Percentiles rank a stretch among this genome's conserved stretches.
These are phyloP conservation scores for Chaetogeoica ovagalla DNA, from an alignment of 2,888 invertebrate species.

Conservation along the genomic window DNA sequence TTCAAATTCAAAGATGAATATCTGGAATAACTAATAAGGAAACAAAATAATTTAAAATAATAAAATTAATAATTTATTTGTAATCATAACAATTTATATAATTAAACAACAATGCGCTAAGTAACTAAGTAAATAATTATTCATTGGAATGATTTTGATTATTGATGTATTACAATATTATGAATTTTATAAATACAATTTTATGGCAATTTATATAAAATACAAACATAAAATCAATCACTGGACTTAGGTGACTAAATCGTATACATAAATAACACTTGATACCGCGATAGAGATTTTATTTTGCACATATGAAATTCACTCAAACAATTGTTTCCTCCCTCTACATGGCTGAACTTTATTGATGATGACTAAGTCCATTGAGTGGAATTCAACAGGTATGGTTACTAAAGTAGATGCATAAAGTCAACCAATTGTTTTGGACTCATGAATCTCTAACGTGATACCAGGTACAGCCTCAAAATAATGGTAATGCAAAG, in stretches of 20 bases:
- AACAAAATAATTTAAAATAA: neutral
- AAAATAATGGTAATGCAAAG: slow-evolving; percentile 16
- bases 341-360: too few relatives aligned
- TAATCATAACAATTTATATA: slow-evolving; percentile 3
- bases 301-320: too few relatives aligned
- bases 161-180: neutral
- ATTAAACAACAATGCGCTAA: neutral
- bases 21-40: too few relatives aligned
- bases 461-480: neutral
- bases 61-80: neutral
- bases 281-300: too few relatives aligned
- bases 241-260: neutral
- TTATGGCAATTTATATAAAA: slow-evolving; percentile 11
- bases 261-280: neutral
- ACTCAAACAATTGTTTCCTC: too few relatives aligned
- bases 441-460: too few relatives aligned
- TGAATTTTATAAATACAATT: neutral
- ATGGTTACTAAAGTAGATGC: too few relatives aligned
- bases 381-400: too few relatives aligned
- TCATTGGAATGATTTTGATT: slow-evolving; percentile 36
- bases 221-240: neutral
- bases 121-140: slow-evolving; percentile 10
- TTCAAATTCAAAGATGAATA: too few relatives aligned
- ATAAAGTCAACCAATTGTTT: too few relatives aligned
- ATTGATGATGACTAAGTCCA: too few relatives aligned